These are phyloP conservation scores for Cordilura impudica DNA, from an alignment of 2,888 invertebrate species.

Conservation along the genomic window DNA sequence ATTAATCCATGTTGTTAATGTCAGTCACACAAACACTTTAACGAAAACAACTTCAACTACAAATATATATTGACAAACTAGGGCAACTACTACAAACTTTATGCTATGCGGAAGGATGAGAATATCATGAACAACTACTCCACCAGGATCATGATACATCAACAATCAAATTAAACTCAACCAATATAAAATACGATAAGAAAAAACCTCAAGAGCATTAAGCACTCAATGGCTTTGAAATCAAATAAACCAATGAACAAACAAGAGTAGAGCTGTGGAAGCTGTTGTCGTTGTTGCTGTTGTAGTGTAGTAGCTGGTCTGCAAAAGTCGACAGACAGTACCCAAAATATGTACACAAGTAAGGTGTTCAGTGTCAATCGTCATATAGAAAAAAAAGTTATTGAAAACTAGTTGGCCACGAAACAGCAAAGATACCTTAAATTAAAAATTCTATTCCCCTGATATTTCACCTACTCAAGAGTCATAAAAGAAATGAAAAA, in stretches of 20 bases:
- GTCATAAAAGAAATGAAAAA: too few relatives aligned
- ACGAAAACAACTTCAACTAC: too few relatives aligned
- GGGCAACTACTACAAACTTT: neutral
- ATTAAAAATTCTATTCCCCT: too few relatives aligned
- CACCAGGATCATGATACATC: constrained; percentile 20
- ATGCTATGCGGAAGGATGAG: neutral
- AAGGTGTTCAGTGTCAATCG: too few relatives aligned
- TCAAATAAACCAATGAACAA: neutral
- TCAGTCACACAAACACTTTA: constrained; percentile 10
- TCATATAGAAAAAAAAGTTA: too few relatives aligned
- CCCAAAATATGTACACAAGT: too few relatives aligned
- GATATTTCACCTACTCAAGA: too few relatives aligned
- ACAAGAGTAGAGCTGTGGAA: neutral
- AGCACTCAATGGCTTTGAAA: neutral
- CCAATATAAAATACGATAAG: neutral
- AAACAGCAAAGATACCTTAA: too few relatives aligned
- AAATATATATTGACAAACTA: neutral
- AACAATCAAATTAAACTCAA: neutral
- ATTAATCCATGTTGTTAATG: constrained; percentile 21
- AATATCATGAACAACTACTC: neutral
- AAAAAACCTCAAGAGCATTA: constrained; percentile 7
- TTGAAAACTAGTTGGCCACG: too few relatives aligned
- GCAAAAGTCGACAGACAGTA: too few relatives aligned
- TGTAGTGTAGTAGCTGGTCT: too few relatives aligned
- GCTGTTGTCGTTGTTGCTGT: too few relatives aligned